Base-by-base conservation (phyloP, 2,888 invertebrate genomes). In the Mesorhabditis spiculigera region DNA sequence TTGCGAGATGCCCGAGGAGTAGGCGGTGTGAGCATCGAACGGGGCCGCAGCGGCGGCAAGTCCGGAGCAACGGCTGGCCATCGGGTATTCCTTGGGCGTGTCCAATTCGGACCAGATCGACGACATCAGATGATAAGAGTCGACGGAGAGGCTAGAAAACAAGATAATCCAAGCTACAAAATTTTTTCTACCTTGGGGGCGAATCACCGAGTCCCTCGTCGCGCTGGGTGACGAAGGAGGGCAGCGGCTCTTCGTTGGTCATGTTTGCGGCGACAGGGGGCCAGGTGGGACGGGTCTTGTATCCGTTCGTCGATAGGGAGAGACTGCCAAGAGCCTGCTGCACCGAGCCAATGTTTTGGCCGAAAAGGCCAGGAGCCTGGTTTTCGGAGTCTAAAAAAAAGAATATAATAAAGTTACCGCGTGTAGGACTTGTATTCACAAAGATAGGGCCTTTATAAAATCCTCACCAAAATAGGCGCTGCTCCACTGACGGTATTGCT, bases 141-240 rank as follows among this genome's bases (percentile, higher is more conserved):
- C 58, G 58, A n/a, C n/a, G 58, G 58, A 10, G n/a, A 50, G 58
- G n/a, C 58, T 50, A n/a, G 58, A 50, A 50, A 13, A 10, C 10
- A 50, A 50, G 10, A 50, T 50, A 13, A 50, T 50, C n/a, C 58
- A 13, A 13, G 58, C 58, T 50, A 50, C 58, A 50, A 50, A 28
- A 28, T 28, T 28, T 28, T 28, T 28, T 28, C 28, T 28, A 50
- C 58, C 71, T 78, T 50, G 75, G 72, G 41, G 81, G 81, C 43
- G 81, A 81, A 45, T 79, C 78, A 63, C 81, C 81, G 41, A 81
- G 71, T 5, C 81, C 81, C 66, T 81, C 81, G 69, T 81, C 81
- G 13, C 58, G 58, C n/a, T 50, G 58, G n/a, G 8, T 50, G 10
- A n/a, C 8, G n/a, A 50, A 50, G n/a, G 58, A 50, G 58, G 8